Evolutionary conservation across 2,113 vertebrate species (phyloP).

Genomic region (Chlamydotis undulata): DNA sequence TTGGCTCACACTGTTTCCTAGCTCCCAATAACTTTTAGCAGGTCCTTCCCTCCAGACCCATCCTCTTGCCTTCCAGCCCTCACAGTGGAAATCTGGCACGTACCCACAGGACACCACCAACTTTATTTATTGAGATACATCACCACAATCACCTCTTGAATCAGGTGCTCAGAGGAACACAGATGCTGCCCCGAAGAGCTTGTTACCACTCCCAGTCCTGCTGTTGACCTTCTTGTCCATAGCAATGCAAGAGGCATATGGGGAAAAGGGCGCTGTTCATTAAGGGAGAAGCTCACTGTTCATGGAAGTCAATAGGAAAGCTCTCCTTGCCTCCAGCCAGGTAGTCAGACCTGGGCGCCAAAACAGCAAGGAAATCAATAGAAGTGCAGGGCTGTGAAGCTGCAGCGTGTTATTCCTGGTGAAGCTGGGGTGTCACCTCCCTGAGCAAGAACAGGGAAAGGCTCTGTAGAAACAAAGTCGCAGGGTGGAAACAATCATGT

Average conservation of each 20-base stretch:
- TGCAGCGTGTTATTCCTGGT: background rate
- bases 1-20: background rate
- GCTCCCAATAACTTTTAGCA: background rate
- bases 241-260: background rate
- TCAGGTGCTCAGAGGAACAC: background rate
- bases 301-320: background rate
- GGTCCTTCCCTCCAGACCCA: background rate
- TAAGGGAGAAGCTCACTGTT: fast-evolving
- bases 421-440: background rate
- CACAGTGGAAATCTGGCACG: background rate
- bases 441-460: fast-evolving
- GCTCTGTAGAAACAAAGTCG: background rate
- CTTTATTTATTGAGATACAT: background rate
- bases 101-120: background rate
- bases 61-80: background rate
- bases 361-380: background rate
- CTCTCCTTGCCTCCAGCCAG: background rate
- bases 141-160: fast-evolving
- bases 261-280: background rate
- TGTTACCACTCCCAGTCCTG: background rate
- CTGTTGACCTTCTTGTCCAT: background rate
- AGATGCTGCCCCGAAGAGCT: background rate
- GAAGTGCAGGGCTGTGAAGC: background rate
- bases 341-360: background rate
- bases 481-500: background rate